A percentile compares a stretch with the other conserved stretches of the same genome.
phyloP scores from a whole-genome alignment of 2,888 invertebrate species.

The Latrodectus hesperus region DNA sequence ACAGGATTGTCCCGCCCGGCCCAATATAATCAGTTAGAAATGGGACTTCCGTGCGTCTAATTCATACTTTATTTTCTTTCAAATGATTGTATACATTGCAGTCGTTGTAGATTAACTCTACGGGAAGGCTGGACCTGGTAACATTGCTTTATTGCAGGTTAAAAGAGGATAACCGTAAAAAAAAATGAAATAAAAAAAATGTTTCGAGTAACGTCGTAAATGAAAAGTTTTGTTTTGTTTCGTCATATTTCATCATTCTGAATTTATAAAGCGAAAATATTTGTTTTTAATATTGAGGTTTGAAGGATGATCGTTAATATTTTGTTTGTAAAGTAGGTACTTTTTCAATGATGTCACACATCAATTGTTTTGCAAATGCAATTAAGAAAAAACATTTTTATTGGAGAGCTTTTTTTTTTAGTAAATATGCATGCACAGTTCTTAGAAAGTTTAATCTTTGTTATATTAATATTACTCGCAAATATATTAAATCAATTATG shows the following conservation, averaged over 20 bases:
- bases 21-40: constrained; percentile 54
- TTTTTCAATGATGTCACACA: too few species aligned
- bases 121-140: background rate
- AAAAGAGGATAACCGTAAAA: background rate
- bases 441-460: too few species aligned
- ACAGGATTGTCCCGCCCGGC: constrained; percentile 39
- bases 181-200: too few species aligned
- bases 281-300: background rate
- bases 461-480: too few species aligned
- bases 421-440: too few species aligned
- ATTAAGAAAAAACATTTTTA: too few species aligned
- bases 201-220: background rate
- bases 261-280: background rate
- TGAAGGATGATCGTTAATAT: too few species aligned
- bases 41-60: constrained; percentile 47
- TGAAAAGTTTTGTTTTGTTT: constrained; percentile 1
- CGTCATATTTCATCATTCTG: background rate
- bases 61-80: constrained; percentile 8
- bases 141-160: background rate
- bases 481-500: too few species aligned
- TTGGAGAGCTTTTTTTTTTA: too few species aligned
- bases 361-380: too few species aligned
- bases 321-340: too few species aligned
- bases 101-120: constrained; percentile 28
- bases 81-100: constrained; percentile 3